These are phyloP conservation scores for Premnoplex brunnescens DNA, from an alignment of 2,797 vertebrate species.

Conservation along the genomic window DNA sequence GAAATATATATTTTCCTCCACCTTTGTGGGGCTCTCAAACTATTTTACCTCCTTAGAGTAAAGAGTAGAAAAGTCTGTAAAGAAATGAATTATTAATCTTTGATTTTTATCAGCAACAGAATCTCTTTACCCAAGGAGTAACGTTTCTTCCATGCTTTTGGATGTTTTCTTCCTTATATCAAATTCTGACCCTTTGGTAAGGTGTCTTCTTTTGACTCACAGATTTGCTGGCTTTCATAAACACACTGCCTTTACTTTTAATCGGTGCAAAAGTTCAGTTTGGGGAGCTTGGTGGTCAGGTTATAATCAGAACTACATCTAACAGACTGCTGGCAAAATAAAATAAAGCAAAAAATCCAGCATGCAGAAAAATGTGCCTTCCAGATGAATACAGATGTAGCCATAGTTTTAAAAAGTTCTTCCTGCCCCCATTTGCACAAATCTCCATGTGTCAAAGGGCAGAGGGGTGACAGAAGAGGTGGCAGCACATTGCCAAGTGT, in stretches of 20 bases:
- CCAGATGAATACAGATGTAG: constrained; percentile 29
- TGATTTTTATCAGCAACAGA: constrained; percentile 63
- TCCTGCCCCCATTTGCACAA: background rate
- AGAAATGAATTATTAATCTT: constrained; percentile 78
- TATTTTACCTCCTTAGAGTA: constrained; percentile 53
- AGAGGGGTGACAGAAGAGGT: background rate
- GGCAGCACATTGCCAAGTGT: background rate
- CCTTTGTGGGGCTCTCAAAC: constrained; percentile 59
- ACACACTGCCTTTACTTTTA: constrained; percentile 67
- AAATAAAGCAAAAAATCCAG: constrained; percentile 25
- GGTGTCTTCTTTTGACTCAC: constrained; percentile 74
- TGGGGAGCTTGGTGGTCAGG: constrained; percentile 51
- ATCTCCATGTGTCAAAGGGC: background rate
- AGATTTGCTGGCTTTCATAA: constrained; percentile 77
- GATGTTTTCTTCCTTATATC: constrained; percentile 69
- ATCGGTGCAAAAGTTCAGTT: constrained; percentile 59
- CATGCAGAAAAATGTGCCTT: constrained; percentile 35
- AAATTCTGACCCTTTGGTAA: constrained; percentile 74
- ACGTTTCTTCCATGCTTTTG: constrained; percentile 66
- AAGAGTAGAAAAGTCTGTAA: constrained; percentile 60
- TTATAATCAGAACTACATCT: constrained; percentile 65
- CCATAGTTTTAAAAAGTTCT: background rate
- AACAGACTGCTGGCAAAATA: constrained; percentile 43
- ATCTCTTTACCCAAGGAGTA: constrained; percentile 63
- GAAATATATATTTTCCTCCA: constrained; percentile 31